These are phyloP conservation scores for Pseudomugil tenellus DNA, from an alignment of 2,797 vertebrate species.

Conservation along the genomic window DNA sequence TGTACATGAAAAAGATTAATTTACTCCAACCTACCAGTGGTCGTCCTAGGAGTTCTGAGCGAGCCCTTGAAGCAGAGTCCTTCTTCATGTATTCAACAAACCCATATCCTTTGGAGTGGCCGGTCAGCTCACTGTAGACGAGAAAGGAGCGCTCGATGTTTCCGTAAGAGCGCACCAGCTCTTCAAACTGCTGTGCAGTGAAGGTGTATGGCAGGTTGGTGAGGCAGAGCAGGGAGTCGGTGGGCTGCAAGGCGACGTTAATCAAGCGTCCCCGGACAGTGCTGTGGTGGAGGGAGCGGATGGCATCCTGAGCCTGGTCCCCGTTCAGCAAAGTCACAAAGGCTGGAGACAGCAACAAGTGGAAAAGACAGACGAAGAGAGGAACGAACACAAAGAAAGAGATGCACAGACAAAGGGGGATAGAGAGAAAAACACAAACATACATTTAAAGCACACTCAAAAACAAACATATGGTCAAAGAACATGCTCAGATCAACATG, in stretches of 20 bases:
- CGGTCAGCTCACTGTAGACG: slow-evolving; percentile 92
- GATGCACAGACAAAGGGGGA: slow-evolving; percentile 58
- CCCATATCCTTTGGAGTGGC: slow-evolving; percentile 95
- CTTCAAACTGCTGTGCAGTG: slow-evolving; percentile 90
- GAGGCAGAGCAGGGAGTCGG: slow-evolving; percentile 94
- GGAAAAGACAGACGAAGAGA: slow-evolving; percentile 48
- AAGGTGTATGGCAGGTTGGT: slow-evolving; percentile 92
- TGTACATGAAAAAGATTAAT: not conserved
- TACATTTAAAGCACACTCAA: slow-evolving; percentile 68
- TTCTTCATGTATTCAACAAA: slow-evolving; percentile 99
- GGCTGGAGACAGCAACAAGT: slow-evolving; percentile 81
- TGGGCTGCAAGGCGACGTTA: slow-evolving; percentile 94
- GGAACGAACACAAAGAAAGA: slow-evolving; percentile 60
- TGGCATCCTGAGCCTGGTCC: slow-evolving; percentile 95
- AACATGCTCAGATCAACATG: slow-evolving; percentile 43
- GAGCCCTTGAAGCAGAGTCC: slow-evolving; percentile 94
- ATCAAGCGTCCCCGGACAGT: slow-evolving; percentile 91
- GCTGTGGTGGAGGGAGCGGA: slow-evolving; percentile 90
- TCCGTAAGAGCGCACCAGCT: slow-evolving; percentile 91
- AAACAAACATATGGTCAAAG: slow-evolving; percentile 42
- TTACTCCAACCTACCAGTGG: slow-evolving; percentile 68
- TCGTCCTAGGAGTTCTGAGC: slow-evolving; percentile 92
- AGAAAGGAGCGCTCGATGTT: slow-evolving; percentile 96
- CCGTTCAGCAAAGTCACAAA: slow-evolving; percentile 97
- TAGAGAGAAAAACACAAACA: slow-evolving; percentile 55